Conservation (phyloP, 1,140 invertebrate genomes). For the Nomia melanderi region DNA sequence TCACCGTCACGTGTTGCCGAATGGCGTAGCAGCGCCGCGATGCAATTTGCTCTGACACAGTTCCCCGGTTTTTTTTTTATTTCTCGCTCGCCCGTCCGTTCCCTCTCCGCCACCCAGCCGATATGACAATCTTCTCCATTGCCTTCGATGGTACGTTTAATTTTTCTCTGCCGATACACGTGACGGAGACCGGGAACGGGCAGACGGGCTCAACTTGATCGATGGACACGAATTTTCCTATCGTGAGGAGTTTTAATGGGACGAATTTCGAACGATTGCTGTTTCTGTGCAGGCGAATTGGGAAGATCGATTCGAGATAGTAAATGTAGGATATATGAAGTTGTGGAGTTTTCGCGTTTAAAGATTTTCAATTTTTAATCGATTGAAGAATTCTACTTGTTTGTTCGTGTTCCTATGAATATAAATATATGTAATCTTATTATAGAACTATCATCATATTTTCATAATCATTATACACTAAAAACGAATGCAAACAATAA, state of each 20-base stretch:
- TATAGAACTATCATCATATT: too few relatives aligned
- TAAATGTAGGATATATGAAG: too few relatives aligned
- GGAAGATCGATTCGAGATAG: background rate
- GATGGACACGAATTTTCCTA: background rate
- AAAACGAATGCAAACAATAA: too few relatives aligned
- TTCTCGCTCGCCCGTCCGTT: too few relatives aligned
- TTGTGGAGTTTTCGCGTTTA: too few relatives aligned
- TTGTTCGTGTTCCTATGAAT: too few relatives aligned
- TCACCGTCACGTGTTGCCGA: slow-evolving; percentile 56
- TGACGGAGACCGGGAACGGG: background rate
- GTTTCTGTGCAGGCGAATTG: background rate
- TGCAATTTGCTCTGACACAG: slow-evolving; percentile 58
- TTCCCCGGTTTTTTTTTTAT: slow-evolving; percentile 42
- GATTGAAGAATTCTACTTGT: too few relatives aligned
- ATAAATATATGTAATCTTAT: too few relatives aligned
- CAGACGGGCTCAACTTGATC: background rate
- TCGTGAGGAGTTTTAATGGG: background rate
- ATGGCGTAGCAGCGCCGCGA: slow-evolving; percentile 19
- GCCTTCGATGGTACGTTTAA: background rate
- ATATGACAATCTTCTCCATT: slow-evolving; percentile 5
- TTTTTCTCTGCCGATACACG: slow-evolving; percentile 2
- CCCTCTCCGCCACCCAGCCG: background rate
- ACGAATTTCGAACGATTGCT: background rate
- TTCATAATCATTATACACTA: too few relatives aligned
- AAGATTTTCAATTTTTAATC: too few relatives aligned